These are phyloP conservation scores for Esox niger DNA, from an alignment of 2,113 vertebrate species.

Conservation along the genomic window DNA sequence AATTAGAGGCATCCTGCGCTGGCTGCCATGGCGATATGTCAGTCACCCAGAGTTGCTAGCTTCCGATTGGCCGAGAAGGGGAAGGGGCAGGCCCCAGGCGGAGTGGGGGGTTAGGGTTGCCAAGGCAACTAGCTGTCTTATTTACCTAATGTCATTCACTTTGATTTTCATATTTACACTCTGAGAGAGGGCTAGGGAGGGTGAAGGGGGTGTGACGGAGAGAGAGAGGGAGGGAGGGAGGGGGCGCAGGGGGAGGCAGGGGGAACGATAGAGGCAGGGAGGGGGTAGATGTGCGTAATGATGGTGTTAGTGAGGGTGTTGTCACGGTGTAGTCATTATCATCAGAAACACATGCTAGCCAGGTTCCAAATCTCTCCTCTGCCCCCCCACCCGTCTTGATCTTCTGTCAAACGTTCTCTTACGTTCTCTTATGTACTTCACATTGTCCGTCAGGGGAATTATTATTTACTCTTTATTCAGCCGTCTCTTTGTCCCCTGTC, in stretches of 20 bases:
- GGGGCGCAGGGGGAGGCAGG: too few species aligned
- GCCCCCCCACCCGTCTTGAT: not conserved
- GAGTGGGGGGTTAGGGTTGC: slow-evolving; percentile 16
- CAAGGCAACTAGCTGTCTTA: slow-evolving; percentile 49
- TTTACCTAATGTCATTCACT: slow-evolving; percentile 53
- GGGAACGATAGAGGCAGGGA: not conserved
- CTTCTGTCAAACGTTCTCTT: too few species aligned
- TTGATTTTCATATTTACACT: slow-evolving; percentile 41
- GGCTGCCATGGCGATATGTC: slow-evolving; percentile 38
- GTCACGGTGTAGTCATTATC: too few species aligned
- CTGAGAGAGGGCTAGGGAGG: not conserved
- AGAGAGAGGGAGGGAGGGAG: not conserved
- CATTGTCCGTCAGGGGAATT: too few species aligned
- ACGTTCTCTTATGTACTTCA: too few species aligned
- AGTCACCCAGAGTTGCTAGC: slow-evolving; percentile 41
- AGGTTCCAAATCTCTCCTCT: not conserved
- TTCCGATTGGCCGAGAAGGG: slow-evolving; percentile 51
- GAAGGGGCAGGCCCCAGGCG: slow-evolving; percentile 28
- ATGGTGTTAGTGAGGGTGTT: too few species aligned
- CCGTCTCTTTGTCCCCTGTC: not conserved
- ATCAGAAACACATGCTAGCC: too few species aligned
- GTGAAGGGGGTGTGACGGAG: too few species aligned
- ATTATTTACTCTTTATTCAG: not conserved
- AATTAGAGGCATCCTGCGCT: slow-evolving; percentile 15
- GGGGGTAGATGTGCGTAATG: too few species aligned